These are phyloP conservation scores for Cettia cetti DNA, from an alignment of 2,113 vertebrate genomes.

Conservation along the genomic window DNA sequence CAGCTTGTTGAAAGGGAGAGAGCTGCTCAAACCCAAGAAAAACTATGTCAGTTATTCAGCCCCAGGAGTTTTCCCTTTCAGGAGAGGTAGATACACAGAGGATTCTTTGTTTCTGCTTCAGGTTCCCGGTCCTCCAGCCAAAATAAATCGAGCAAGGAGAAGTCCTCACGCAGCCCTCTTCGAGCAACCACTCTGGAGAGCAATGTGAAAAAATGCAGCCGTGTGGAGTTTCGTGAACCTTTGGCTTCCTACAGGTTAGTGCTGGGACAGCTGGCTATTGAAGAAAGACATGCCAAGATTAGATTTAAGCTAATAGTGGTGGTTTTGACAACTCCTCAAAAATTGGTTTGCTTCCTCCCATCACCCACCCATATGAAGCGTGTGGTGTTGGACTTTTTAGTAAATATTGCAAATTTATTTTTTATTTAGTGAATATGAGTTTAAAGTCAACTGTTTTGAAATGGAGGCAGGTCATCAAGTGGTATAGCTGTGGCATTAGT, in stretches of 20 bases:
- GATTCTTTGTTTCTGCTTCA: slow-evolving; percentile 59
- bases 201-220: slow-evolving; percentile 81
- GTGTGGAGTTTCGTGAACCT: slow-evolving; percentile 86
- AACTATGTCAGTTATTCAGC: neutral
- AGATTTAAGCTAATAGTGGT: neutral
- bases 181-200: slow-evolving; percentile 88
- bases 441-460: neutral
- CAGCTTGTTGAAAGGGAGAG: neutral
- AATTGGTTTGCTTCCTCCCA: neutral
- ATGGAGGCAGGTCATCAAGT: neutral
- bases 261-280: neutral
- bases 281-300: neutral
- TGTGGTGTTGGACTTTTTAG: neutral
- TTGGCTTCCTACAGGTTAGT: slow-evolving; percentile 85
- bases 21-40: neutral
- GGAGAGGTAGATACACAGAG: slow-evolving; percentile 70
- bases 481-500: neutral
- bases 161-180: slow-evolving; percentile 87
- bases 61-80: neutral
- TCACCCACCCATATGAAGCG: neutral
- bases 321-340: neutral
- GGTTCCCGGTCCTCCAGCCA: slow-evolving; percentile 70
- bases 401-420: neutral
- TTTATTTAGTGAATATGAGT: neutral
- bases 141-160: slow-evolving; percentile 77